Evolutionary conservation across 1,140 invertebrate species (phyloP).

Genomic region (Pseudomyrmex gracilis): DNA sequence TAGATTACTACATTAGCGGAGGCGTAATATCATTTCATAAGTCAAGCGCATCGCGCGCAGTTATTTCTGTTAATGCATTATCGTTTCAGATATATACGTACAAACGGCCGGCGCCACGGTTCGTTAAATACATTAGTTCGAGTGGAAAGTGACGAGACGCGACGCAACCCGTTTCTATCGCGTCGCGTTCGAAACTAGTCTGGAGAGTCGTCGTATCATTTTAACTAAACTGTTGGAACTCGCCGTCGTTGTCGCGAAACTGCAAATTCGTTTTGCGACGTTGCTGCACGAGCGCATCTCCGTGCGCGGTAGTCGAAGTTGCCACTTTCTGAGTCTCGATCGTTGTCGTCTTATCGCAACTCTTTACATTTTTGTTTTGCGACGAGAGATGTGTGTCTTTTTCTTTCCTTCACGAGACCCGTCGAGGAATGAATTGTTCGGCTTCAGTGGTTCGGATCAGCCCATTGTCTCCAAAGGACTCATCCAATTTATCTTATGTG

Average conservation of each 20-base stretch:
- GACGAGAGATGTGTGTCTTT: neutral
- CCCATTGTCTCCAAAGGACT: neutral
- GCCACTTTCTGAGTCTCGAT: conserved; percentile 13
- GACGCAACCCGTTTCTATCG: conserved; percentile 17
- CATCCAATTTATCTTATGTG: too few relatives aligned
- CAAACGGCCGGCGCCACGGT: conserved; percentile 2
- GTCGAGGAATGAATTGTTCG: too few relatives aligned
- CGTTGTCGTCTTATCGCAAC: conserved; percentile 16
- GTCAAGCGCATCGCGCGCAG: conserved; percentile 14
- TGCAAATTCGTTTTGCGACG: conserved; percentile 45
- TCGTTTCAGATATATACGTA: conserved; percentile 24
- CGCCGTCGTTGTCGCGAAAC: conserved; percentile 17
- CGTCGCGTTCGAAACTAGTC: conserved; percentile 23
- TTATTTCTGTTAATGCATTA: conserved; percentile 46
- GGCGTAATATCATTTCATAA: conserved; percentile 36
- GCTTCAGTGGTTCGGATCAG: too few relatives aligned
- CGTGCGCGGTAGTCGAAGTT: conserved; percentile 9
- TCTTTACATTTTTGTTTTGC: neutral
- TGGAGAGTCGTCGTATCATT: conserved; percentile 28
- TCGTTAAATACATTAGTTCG: conserved; percentile 51
- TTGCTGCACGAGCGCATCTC: neutral
- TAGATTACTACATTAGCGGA: conserved; percentile 17
- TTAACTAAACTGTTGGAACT: conserved; percentile 37
- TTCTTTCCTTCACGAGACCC: too few relatives aligned
- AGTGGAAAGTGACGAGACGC: conserved; percentile 50